phyloP scores from a whole-genome alignment of 2,113 vertebrate species.

The Eolophus roseicapilla region DNA sequence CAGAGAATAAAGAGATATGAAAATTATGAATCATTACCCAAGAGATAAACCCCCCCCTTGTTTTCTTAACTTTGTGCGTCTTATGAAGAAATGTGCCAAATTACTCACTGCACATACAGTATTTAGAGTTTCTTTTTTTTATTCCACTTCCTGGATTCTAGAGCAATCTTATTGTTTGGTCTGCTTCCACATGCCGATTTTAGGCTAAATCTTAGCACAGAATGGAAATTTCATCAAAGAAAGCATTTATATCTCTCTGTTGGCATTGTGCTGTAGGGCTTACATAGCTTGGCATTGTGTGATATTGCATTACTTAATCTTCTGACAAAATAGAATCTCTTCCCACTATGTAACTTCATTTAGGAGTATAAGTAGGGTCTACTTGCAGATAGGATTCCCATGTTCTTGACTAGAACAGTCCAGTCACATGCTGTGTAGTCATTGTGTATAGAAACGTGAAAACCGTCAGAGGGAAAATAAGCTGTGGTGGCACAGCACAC shows the following conservation, averaged over 20 bases:
- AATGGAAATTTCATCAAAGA: neutral
- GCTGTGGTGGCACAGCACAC: rapidly evolving
- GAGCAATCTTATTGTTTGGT: neutral
- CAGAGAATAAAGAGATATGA: neutral
- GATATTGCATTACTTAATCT: neutral
- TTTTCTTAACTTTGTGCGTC: neutral
- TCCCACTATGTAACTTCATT: neutral
- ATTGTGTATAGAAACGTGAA: neutral
- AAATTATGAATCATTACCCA: neutral
- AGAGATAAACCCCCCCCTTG: rapidly evolving
- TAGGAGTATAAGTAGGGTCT: neutral
- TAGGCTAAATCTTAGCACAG: neutral
- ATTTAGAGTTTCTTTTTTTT: neutral
- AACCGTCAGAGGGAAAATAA: neutral
- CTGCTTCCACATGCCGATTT: neutral
- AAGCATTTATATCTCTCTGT: neutral
- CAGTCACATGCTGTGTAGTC: neutral
- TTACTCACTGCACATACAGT: neutral
- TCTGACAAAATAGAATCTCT: neutral
- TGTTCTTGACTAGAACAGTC: neutral
- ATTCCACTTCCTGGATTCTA: neutral
- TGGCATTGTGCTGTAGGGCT: neutral
- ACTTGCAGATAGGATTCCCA: neutral
- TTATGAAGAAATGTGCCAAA: neutral
- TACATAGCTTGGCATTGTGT: neutral